Conservation (phyloP, 2,888 invertebrate genomes). For the Galeruca laticollis region DNA sequence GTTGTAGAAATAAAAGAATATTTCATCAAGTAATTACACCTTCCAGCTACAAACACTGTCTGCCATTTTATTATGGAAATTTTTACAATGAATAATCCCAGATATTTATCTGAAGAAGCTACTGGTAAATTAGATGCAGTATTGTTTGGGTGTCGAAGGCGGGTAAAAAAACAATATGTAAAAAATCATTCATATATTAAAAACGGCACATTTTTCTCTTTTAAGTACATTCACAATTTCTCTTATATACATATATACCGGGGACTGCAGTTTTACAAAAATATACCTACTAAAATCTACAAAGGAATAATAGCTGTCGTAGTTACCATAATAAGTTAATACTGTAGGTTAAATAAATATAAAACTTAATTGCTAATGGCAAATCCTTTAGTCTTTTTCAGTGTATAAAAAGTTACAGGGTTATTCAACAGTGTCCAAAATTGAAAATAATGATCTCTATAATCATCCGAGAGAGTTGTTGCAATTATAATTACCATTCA, state of each 20-base stretch:
- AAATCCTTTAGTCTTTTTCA: slow-evolving; percentile 42
- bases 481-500: too few relatives aligned
- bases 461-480: too few relatives aligned
- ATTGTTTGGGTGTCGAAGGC: neutral
- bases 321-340: slow-evolving; percentile 43
- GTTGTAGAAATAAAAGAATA: too few relatives aligned
- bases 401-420: slow-evolving; percentile 18
- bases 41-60: too few relatives aligned
- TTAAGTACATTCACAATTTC: slow-evolving; percentile 41
- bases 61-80: too few relatives aligned
- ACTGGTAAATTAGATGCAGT: too few relatives aligned
- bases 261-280: slow-evolving; percentile 32
- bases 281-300: slow-evolving; percentile 37
- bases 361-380: slow-evolving; percentile 46
- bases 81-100: too few relatives aligned
- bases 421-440: slow-evolving; percentile 3
- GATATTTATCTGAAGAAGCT: too few relatives aligned
- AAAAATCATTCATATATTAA: slow-evolving; percentile 30
- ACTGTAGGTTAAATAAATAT: slow-evolving; percentile 47
- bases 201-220: slow-evolving; percentile 26
- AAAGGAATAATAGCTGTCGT: slow-evolving; percentile 38
- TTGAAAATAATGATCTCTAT: neutral
- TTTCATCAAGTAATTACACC: too few relatives aligned
- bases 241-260: slow-evolving; percentile 37
- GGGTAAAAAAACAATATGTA: neutral